phyloP scores from a whole-genome alignment of 2,113 vertebrate species.

The Vimba vimba region DNA sequence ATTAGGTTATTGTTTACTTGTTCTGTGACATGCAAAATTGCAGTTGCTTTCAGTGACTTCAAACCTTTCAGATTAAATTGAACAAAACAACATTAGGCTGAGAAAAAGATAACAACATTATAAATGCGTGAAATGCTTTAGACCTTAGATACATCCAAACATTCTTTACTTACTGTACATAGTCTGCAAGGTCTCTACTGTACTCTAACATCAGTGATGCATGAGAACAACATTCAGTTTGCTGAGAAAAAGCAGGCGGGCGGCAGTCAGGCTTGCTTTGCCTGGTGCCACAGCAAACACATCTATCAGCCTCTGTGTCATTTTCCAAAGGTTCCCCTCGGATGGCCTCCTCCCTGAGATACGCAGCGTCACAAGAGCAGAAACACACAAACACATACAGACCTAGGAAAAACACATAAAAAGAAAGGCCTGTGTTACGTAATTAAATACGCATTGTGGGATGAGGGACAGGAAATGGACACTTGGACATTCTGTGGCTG shows the following conservation, averaged over 20 bases:
- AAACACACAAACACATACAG: not conserved
- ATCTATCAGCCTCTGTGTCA: conserved; percentile 48
- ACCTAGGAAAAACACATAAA: not conserved
- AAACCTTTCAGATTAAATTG: not conserved
- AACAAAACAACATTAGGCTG: not conserved
- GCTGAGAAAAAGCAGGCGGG: conserved; percentile 22
- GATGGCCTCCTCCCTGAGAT: conserved; percentile 3
- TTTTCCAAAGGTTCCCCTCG: not conserved
- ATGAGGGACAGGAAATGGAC: conserved; percentile 40
- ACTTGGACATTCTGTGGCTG: conserved; percentile 15
- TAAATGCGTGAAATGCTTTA: not conserved
- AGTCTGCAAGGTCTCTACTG: not conserved
- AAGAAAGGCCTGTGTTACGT: not conserved
- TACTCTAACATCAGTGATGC: not conserved
- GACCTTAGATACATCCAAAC: not conserved
- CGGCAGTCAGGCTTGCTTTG: conserved; percentile 19
- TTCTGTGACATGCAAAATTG: not conserved
- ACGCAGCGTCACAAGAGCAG: conserved; percentile 8
- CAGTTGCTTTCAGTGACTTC: not conserved
- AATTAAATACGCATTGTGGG: conserved; percentile 10
- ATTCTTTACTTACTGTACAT: not conserved
- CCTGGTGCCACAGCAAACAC: conserved; percentile 39
- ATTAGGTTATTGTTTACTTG: not conserved
- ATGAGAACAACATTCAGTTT: not conserved
- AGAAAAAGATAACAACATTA: not conserved